Percentiles rank a stretch among this genome's conserved stretches.
Conservation (phyloP, 2,888 invertebrate species). For the Litoditis marina region DNA sequence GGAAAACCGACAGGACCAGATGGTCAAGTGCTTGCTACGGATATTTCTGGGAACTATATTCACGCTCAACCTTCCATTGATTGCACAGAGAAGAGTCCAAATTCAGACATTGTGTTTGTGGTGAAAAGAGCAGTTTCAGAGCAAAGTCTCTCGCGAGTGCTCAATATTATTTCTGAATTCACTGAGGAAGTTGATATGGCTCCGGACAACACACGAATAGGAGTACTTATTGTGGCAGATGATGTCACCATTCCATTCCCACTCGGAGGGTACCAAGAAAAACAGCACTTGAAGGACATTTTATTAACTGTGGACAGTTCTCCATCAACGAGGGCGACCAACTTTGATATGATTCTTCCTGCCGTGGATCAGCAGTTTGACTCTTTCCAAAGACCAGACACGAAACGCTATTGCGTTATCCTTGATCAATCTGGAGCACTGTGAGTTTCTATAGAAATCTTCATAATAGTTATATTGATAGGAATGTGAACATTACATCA, state of each 20-base stretch:
- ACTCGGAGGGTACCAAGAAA: constrained; percentile 54
- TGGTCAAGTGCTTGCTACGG: constrained; percentile 19
- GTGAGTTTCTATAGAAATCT: too few species aligned
- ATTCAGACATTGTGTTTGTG: constrained; percentile 24
- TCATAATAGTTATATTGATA: too few species aligned
- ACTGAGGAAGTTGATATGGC: constrained; percentile 38
- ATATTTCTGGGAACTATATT: constrained; percentile 16
- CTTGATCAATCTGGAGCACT: too few species aligned
- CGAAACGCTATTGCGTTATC: too few species aligned
- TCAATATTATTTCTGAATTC: constrained; percentile 20
- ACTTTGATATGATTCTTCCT: constrained; percentile 23
- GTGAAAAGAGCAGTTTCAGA: constrained; percentile 10
- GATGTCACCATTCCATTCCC: constrained; percentile 45
- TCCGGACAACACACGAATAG: constrained; percentile 42
- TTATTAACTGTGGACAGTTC: not conserved
- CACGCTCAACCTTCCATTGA: too few species aligned
- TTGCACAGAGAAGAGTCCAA: constrained; percentile 15
- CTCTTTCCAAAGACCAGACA: constrained; percentile 37
- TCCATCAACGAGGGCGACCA: constrained; percentile 1
- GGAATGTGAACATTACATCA: too few species aligned
- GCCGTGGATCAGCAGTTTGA: constrained; percentile 47
- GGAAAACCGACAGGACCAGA: constrained; percentile 18
- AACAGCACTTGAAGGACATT: constrained; percentile 33
- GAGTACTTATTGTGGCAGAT: constrained; percentile 39
- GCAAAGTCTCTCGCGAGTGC: constrained; percentile 11